Base-by-base conservation (phyloP, 2,888 invertebrate genomes). In the Trypoxylon attenuatum region DNA sequence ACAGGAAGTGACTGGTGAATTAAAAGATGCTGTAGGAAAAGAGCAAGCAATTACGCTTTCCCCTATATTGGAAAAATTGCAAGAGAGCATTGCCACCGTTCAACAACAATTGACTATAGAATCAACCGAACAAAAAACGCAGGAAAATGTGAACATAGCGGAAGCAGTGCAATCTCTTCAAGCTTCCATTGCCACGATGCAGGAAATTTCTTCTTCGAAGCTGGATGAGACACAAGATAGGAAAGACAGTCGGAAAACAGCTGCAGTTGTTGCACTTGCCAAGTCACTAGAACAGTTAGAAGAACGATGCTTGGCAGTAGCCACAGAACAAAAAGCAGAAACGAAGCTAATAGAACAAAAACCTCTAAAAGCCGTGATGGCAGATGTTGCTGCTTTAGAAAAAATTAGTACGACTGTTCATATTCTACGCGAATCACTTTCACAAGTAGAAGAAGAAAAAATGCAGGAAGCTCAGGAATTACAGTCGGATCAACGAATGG, bases 241-340 rank as follows among this genome's bases (percentile, higher is more conserved):
- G 4, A 52, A 46, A 8, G 58, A 46, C 27, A 51, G 33, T 2
- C 74, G 76, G 21, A 71, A 72, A 39, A 22, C 73, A 8, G 78
- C 81, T 2, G 71, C 87, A 5, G 73, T 88, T 21, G 81, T 87
- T 56, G 85, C 87, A 5, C 81, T 90, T 6, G 89, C 89, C 1
- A 54, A 61, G 27, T 81, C 84, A 1, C 71, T 86, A 2, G 75
- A 78, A 16, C 83, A 85, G 43, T 76, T 86, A 51, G 81, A 52
- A 61, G 74, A 62, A 76, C 72, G 50, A 4, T 76, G 71, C n/a
- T 54, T 80, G 6, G 73, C 76, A 0, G 45, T 63, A 0, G 15
- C 50, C 1, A 50, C 15, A 10, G 54, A 43, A 5, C 29, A 42
- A 8, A 58, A 69, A 21, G 6, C 18, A 0, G 51, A 59, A 49